These are phyloP conservation scores for Origma solitaria DNA, from an alignment of 2,113 vertebrate species.

Conservation along the genomic window DNA sequence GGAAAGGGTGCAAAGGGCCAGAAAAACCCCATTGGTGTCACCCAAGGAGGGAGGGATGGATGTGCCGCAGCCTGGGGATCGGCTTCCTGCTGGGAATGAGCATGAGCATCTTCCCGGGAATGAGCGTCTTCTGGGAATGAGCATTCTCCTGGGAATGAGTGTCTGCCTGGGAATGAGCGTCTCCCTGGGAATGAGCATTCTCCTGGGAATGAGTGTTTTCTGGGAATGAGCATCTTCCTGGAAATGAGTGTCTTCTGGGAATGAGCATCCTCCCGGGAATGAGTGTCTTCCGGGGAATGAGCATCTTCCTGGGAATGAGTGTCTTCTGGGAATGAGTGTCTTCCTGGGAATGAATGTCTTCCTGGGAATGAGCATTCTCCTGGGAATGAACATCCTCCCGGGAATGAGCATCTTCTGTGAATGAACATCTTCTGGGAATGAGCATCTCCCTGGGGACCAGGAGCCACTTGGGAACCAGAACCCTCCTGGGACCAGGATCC, in stretches of 20 bases:
- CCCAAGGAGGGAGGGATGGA: neutral
- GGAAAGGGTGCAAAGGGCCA: neutral
- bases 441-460: too few species aligned
- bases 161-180: too few species aligned
- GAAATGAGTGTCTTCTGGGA: too few species aligned
- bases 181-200: accelerated
- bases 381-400: accelerated
- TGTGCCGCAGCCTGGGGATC: accelerated
- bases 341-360: accelerated
- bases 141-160: neutral
- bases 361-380: neutral
- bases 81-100: accelerated
- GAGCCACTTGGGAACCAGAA: too few species aligned
- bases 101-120: too few species aligned
- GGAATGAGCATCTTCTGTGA: too few species aligned
- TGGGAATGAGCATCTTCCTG: accelerated
- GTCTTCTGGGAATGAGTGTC: too few species aligned
- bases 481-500: neutral
- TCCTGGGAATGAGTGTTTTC: neutral
- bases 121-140: neutral
- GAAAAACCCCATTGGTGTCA: accelerated
- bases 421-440: too few species aligned
- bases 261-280: too few species aligned
- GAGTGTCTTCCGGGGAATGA: too few species aligned
- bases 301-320: too few species aligned